Base-by-base conservation (phyloP, 2,888 invertebrate genomes). In the Cephus rjabovi region DNA sequence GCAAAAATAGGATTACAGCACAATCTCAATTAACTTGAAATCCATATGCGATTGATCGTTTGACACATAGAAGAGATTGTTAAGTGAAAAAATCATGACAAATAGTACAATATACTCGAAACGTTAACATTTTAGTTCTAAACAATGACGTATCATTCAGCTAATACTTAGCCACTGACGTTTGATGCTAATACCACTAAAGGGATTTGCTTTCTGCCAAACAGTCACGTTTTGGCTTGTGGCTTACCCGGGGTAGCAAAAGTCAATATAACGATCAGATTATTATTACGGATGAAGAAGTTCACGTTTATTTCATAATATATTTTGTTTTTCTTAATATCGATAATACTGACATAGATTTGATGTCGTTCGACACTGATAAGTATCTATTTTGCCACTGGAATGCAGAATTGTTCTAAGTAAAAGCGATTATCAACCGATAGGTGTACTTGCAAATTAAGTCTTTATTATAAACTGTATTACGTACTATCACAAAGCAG, bases 391-490 rank as follows among this genome's bases (percentile, higher is more conserved):
- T 56, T 56, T 56, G 23, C 56, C 56, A 56, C 23, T 0, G 56
- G 23, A 56, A 56, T 56, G 6, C 23, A 23, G 9, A 56, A 56
- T 23, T 6, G 56, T 2, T 23, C 9, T 23, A 23, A 56, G 23
- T 9, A 23, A 23, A 56, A 56, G 2, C 23, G 23, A 56, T 56
- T 56, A 56, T 56, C 56, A 23, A 56, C 9, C 9, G 23, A 56
- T 56, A 56, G 56, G 56, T 56, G 23, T 23, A 56, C 56, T 56
- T 56, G 56, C 23, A 56, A 56, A 56, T 56, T 80, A 77, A 79
- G 80, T 81, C 74, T 79, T 83, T 84, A 84, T 84, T 85, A 79
- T 79, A 79, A 80, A 56, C 56, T 56, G 56, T 56, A 56, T 71
- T 33, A 71, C 12, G 34, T 71, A 71, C 71, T 71, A 87, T 87